phyloP scores from a whole-genome alignment of 2,113 vertebrate species.

The Tachuris rubrigastra region DNA sequence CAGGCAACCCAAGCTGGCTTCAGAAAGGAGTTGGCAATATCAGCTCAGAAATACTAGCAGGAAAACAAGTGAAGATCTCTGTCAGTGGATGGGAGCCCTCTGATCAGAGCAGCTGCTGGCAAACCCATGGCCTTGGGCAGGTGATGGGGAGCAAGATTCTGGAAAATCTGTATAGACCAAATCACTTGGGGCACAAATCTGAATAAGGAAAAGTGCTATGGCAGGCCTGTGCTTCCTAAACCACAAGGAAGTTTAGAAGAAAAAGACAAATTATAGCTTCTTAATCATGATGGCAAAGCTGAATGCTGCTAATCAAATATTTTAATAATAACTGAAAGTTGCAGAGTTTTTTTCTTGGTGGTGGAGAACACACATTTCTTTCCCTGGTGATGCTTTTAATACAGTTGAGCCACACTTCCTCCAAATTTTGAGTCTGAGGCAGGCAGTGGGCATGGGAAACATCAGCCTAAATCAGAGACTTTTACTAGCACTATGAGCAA shows the following conservation, averaged over 20 bases:
- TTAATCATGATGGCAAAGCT: not conserved
- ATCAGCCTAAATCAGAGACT: not conserved
- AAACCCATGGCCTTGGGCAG: not conserved
- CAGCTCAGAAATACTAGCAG: not conserved
- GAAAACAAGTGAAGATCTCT: not conserved
- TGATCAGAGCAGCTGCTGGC: not conserved
- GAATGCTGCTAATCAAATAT: not conserved
- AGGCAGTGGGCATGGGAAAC: not conserved
- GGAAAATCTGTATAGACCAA: rapidly evolving
- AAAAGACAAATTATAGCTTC: not conserved
- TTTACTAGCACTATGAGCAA: not conserved
- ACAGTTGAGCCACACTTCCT: not conserved
- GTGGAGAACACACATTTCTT: not conserved
- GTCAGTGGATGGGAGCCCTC: not conserved
- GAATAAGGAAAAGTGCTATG: not conserved
- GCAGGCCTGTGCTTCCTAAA: not conserved
- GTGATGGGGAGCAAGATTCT: not conserved
- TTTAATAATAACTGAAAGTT: not conserved
- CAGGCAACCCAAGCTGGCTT: not conserved
- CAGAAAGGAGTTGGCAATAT: not conserved
- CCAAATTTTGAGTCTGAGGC: not conserved
- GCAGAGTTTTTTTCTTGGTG: not conserved
- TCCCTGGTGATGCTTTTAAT: not conserved
- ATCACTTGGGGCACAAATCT: not conserved
- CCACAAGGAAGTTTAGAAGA: not conserved